phyloP scores from a whole-genome alignment of 2,113 vertebrate species.

The Pluvialis apricaria region DNA sequence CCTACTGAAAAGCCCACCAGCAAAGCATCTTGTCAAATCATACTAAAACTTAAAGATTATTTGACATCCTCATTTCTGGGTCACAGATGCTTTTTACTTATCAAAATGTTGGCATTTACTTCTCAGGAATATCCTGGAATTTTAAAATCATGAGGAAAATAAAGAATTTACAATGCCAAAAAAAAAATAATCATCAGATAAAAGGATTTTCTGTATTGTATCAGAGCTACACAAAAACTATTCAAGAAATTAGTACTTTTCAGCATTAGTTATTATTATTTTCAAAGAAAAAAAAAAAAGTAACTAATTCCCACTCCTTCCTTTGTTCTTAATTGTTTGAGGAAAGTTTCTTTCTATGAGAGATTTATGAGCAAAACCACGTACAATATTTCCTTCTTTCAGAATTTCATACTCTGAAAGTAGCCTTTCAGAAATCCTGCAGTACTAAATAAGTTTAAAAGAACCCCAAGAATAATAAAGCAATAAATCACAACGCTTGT shows the following conservation, averaged over 20 bases:
- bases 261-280: not conserved
- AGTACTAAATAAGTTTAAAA: not conserved
- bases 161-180: not conserved
- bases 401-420: not conserved
- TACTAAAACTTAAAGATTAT: not conserved
- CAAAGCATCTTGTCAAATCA: not conserved
- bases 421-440: not conserved
- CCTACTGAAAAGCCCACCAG: not conserved
- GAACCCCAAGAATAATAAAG: not conserved
- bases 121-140: not conserved
- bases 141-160: not conserved
- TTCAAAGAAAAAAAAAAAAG: not conserved
- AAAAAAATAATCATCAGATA: not conserved
- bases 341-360: not conserved
- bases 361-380: not conserved
- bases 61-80: not conserved
- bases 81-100: not conserved
- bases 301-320: not conserved
- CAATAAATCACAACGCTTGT: not conserved
- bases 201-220: not conserved
- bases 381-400: not conserved
- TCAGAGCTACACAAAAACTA: not conserved
- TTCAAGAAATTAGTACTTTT: not conserved
- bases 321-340: not conserved
- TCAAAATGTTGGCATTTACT: not conserved